A percentile compares a stretch with the other conserved stretches of the same genome.
Conservation (phyloP, 2,888 invertebrate species). For the Spodoptera picta region DNA sequence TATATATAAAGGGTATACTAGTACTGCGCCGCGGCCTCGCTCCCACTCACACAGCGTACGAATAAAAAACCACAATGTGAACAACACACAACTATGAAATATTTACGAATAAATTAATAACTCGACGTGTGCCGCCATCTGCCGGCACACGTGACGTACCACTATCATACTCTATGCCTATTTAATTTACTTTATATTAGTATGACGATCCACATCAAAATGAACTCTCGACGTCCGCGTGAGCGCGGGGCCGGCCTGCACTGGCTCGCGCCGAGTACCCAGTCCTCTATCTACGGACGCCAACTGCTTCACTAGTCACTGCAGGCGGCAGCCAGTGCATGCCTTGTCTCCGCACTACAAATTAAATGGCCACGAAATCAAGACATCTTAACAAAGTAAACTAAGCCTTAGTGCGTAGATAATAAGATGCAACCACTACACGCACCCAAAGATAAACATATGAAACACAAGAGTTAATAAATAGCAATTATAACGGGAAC, state of each 20-base stretch:
- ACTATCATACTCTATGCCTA: conserved; percentile 56
- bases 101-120: conserved; percentile 59
- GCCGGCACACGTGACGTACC: conserved; percentile 46
- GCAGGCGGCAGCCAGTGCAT: too few relatives aligned
- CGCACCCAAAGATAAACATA: conserved; percentile 52
- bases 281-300: too few relatives aligned
- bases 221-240: conserved; percentile 60
- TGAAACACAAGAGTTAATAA: conserved; percentile 52
- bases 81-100: conserved; percentile 67
- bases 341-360: conserved; percentile 31
- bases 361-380: conserved; percentile 57
- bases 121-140: conserved; percentile 42
- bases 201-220: conserved; percentile 72
- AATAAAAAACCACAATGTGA: conserved; percentile 61
- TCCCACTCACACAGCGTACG: conserved; percentile 47
- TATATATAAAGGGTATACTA: background rate
- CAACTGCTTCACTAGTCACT: too few relatives aligned
- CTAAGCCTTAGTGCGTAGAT: conserved; percentile 51
- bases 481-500: conserved; percentile 66
- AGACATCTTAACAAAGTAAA: conserved; percentile 40
- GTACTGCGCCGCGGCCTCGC: conserved; percentile 17
- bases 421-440: conserved; percentile 49
- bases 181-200: conserved; percentile 65
- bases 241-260: background rate
- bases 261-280: background rate